These are phyloP conservation scores for Spodoptera exigua DNA, from an alignment of 2,888 invertebrate genomes.

Conservation along the genomic window DNA sequence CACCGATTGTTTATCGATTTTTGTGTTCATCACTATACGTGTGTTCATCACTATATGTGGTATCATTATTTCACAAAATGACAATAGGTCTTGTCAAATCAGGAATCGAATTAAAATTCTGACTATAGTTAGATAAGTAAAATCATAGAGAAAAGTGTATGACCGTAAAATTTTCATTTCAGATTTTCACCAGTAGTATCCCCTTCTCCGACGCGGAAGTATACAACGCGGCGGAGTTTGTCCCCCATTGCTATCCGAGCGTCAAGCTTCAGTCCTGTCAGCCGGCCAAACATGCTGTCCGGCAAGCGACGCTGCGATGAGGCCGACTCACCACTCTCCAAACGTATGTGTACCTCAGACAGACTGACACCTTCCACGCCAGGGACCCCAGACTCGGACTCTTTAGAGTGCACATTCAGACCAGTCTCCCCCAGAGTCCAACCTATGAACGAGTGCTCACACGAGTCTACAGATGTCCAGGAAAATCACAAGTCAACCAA, in stretches of 20 bases:
- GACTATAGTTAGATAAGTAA: no score
- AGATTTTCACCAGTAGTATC: conserved; percentile 91
- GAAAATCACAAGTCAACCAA: conserved; percentile 78
- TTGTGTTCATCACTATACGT: no score
- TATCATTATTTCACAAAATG: no score
- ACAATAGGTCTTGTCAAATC: no score
- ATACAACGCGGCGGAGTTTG: conserved; percentile 94
- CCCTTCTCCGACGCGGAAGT: conserved; percentile 96
- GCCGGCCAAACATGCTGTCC: conserved; percentile 84
- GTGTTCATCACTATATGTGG: no score
- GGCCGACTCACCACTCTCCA: conserved; percentile 85
- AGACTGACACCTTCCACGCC: conserved; percentile 80
- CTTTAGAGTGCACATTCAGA: conserved; percentile 85
- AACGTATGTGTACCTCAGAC: conserved; percentile 80
- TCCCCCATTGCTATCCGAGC: conserved; percentile 96
- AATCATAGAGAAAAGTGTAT: neutral
- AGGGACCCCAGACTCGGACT: conserved; percentile 84
- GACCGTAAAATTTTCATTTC: conserved; percentile 33
- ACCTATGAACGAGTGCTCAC: conserved; percentile 74
- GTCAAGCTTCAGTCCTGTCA: conserved; percentile 92
- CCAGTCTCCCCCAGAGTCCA: conserved; percentile 83
- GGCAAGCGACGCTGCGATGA: conserved; percentile 91
- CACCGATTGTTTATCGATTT: no score
- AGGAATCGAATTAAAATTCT: no score
- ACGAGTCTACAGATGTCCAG: conserved; percentile 64